Percentiles rank a stretch among this genome's conserved stretches.
phyloP scores from a whole-genome alignment of 2,797 vertebrate genomes.

The Chaetophractus vellerosus region DNA sequence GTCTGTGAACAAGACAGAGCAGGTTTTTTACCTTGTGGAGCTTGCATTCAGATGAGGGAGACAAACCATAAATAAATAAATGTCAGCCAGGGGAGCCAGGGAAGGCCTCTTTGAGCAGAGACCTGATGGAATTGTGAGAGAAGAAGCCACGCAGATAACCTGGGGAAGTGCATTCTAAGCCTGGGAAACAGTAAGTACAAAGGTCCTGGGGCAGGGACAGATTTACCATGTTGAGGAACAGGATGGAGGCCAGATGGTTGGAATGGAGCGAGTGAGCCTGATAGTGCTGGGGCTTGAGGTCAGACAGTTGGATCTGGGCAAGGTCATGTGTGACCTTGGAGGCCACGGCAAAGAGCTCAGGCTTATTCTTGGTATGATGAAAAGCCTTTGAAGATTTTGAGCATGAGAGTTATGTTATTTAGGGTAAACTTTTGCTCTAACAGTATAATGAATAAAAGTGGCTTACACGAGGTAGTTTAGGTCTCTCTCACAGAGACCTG shows the following conservation, averaged over 20 bases:
- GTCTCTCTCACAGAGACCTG: neutral
- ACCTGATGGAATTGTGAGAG: neutral
- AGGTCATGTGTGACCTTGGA: neutral
- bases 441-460: neutral
- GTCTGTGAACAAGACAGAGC: neutral
- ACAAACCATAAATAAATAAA: too few species aligned
- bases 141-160: neutral
- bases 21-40: neutral
- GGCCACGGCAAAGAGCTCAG: neutral
- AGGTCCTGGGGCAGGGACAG: neutral
- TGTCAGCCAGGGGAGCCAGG: too few species aligned
- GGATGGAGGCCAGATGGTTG: neutral
- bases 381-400: slow-evolving; percentile 9
- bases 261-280: neutral
- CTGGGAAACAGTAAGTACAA: neutral
- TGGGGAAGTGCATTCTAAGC: neutral
- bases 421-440: neutral
- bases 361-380: neutral
- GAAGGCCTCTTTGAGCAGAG: neutral
- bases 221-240: neutral
- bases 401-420: neutral
- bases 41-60: neutral
- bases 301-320: neutral
- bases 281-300: neutral
- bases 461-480: neutral